These are phyloP conservation scores for Encarsia formosa DNA, from an alignment of 2,888 invertebrate species.

Conservation along the genomic window DNA sequence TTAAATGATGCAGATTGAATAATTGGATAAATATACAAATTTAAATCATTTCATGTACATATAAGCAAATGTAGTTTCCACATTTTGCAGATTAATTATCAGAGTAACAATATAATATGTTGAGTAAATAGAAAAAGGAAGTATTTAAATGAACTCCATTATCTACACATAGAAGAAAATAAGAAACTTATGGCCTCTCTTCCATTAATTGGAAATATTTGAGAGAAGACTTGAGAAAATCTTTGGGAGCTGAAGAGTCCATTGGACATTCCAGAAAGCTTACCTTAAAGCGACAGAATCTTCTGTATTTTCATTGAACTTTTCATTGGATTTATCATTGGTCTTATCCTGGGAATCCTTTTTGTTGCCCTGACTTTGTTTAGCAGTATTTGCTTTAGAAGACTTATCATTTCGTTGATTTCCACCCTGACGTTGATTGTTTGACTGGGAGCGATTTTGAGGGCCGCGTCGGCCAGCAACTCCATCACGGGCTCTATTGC, in stretches of 20 bases:
- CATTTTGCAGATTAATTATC: too few relatives aligned
- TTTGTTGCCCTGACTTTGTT: conserved; percentile 50
- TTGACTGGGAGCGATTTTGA: conserved; percentile 50
- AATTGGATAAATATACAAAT: too few relatives aligned
- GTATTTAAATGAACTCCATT: conserved; percentile 12
- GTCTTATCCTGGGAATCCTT: conserved; percentile 51
- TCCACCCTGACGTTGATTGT: conserved; percentile 51
- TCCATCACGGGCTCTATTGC: conserved; percentile 51
- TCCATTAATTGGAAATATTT: conserved; percentile 21
- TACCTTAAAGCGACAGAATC: conserved; percentile 50
- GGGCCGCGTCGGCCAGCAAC: conserved; percentile 50
- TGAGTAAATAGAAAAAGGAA: too few relatives aligned
- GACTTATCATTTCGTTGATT: conserved; percentile 52
- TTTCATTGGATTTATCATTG: conserved; percentile 48
- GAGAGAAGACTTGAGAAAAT: conserved; percentile 27
- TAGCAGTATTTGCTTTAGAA: conserved; percentile 51
- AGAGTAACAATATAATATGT: too few relatives aligned
- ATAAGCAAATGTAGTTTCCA: too few relatives aligned
- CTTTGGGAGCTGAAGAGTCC: conserved; percentile 42
- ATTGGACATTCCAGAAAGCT: conserved; percentile 46
- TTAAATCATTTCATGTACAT: too few relatives aligned
- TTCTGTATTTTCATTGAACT: conserved; percentile 49
- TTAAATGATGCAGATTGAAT: too few relatives aligned
- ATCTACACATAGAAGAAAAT: conserved; percentile 21
- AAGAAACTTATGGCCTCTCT: conserved; percentile 14